Evolutionary conservation across 2,797 vertebrate genomes (phyloP).

Genomic region (Nannoperca obscura): DNA sequence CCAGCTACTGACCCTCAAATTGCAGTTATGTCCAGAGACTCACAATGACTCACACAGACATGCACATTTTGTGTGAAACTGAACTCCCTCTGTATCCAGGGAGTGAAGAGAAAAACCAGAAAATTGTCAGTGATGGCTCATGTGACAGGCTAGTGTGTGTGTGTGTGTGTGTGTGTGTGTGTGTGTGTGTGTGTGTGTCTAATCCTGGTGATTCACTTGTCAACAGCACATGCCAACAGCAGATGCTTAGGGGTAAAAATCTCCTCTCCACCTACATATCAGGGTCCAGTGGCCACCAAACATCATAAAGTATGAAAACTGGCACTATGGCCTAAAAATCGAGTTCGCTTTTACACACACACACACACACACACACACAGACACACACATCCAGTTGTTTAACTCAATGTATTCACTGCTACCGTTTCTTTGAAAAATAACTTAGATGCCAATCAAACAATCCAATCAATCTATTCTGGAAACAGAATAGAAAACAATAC

Average conservation of each 20-base stretch:
- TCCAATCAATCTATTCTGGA: not conserved
- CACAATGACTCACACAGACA: conserved; percentile 14
- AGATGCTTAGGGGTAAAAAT: conserved; percentile 47
- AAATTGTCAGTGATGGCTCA: conserved; percentile 22
- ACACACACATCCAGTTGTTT: conserved; percentile 6
- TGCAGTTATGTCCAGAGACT: conserved; percentile 24
- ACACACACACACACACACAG: not conserved
- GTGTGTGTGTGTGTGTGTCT: conserved; percentile 15
- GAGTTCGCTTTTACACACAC: not conserved
- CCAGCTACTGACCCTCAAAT: conserved; percentile 18
- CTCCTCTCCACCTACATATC: conserved; percentile 38
- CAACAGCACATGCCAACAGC: conserved; percentile 56
- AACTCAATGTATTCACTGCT: not conserved
- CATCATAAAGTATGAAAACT: conserved; percentile 23
- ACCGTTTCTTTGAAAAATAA: conserved; percentile 16
- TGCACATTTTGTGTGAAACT: conserved; percentile 13
- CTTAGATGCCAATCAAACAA: conserved; percentile 26
- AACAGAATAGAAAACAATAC: conserved; percentile 15
- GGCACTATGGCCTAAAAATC: not conserved
- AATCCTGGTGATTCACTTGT: conserved; percentile 61
- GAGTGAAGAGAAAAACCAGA: conserved; percentile 18
- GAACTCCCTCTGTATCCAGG: conserved; percentile 13
- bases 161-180: conserved; percentile 5
- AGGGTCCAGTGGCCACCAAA: conserved; percentile 24
- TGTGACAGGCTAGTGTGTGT: conserved; percentile 15